phyloP scores from a whole-genome alignment of 1,140 invertebrate species.

The Brachionus sp. region DNA sequence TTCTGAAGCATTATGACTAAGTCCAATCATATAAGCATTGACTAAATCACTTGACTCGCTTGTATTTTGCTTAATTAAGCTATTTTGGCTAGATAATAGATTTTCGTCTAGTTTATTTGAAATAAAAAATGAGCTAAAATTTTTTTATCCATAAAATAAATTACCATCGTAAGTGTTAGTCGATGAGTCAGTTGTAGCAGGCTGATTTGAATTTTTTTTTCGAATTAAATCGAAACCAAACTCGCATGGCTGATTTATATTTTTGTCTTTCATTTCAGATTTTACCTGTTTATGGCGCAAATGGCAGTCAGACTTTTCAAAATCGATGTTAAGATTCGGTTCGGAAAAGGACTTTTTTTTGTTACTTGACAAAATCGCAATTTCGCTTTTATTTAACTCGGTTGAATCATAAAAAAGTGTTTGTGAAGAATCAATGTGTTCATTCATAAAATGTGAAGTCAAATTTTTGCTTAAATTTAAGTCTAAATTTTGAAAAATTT shows the following conservation, averaged over 20 bases:
- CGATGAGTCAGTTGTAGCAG: not conserved
- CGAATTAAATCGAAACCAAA: not conserved
- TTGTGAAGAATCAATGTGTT: not conserved
- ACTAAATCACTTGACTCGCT: slow-evolving; percentile 27
- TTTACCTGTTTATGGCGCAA: slow-evolving; percentile 15
- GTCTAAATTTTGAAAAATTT: not conserved
- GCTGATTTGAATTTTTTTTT: not conserved
- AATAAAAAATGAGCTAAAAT: not conserved
- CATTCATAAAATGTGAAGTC: slow-evolving; percentile 23
- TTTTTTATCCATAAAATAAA: not conserved
- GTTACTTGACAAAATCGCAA: not conserved
- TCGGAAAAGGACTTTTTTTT: slow-evolving; percentile 22
- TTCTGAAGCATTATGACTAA: not conserved
- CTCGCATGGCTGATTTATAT: not conserved
- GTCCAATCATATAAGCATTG: not conserved
- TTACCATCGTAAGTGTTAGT: slow-evolving; percentile 3
- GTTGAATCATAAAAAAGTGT: not conserved
- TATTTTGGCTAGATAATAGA: not conserved
- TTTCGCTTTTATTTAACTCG: not conserved
- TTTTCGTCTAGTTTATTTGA: not conserved
- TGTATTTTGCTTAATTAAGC: not conserved
- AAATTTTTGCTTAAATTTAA: slow-evolving; percentile 13
- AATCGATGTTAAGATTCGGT: not conserved
- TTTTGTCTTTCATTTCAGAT: slow-evolving; percentile 35
- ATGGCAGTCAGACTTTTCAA: not conserved